Conservation (phyloP, 2,113 vertebrate species). For the Anhinga anhinga region DNA sequence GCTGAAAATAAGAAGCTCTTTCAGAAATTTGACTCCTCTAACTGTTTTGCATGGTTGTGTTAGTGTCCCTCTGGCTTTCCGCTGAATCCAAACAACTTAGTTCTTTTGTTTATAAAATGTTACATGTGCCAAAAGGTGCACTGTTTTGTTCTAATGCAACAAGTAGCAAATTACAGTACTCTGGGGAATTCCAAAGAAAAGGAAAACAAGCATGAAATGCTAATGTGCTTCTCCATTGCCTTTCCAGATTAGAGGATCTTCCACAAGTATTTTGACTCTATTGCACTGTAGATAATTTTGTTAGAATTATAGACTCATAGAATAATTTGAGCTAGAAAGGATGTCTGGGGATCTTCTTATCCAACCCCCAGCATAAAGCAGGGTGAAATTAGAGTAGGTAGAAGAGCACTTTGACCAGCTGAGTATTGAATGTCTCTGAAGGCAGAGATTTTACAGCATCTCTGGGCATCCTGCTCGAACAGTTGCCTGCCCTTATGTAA, state of each 20-base stretch:
- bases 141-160: constrained; percentile 40
- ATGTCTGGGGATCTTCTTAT: neutral
- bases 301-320: neutral
- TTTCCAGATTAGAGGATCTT: neutral
- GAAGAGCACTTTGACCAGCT: neutral
- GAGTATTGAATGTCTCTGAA: neutral
- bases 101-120: constrained; percentile 55
- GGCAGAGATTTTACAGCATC: neutral
- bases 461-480: neutral
- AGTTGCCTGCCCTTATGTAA: neutral
- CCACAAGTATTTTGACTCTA: neutral
- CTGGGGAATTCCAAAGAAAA: constrained; percentile 33
- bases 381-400: neutral
- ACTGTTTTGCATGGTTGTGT: constrained; percentile 22
- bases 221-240: constrained; percentile 1
- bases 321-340: neutral
- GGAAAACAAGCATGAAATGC: neutral
- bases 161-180: constrained; percentile 51
- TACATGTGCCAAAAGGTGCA: constrained; percentile 28
- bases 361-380: neutral
- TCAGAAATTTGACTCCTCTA: constrained; percentile 32
- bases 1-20: constrained; percentile 21
- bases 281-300: neutral
- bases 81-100: constrained; percentile 14
- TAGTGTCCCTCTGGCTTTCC: constrained; percentile 40